Evolutionary conservation across 1,140 invertebrate species (phyloP).

Genomic region (Ceratina australensis): DNA sequence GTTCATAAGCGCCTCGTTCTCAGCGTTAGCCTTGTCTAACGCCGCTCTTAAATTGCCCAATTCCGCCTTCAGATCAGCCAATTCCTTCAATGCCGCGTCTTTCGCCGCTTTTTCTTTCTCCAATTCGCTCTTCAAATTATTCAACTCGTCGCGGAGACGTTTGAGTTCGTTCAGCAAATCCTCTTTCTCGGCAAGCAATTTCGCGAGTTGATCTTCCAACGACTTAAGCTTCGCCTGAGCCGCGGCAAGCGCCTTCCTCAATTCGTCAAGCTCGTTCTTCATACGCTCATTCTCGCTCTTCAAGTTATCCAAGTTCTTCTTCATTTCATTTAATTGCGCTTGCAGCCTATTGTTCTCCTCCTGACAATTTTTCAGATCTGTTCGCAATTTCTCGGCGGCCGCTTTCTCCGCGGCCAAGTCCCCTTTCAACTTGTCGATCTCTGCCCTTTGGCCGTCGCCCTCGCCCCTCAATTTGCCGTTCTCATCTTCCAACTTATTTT

Average conservation of each 20-base stretch:
- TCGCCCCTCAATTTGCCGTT: constrained; percentile 38
- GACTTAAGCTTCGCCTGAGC: constrained; percentile 23
- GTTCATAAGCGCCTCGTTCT: constrained; percentile 30
- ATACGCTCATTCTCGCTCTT: constrained; percentile 20
- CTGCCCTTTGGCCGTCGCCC: constrained; percentile 44
- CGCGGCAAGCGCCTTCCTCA: constrained; percentile 16
- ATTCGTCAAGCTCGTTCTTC: constrained; percentile 14
- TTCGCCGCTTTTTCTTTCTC: constrained; percentile 24
- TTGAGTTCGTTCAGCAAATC: constrained; percentile 53
- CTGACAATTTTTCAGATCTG: constrained; percentile 35
- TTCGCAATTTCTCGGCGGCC: constrained; percentile 21
- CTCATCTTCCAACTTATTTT: constrained; percentile 33
- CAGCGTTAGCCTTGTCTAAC: constrained; percentile 40
- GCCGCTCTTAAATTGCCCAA: constrained; percentile 46
- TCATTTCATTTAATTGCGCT: constrained; percentile 28
- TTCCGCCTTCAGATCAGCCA: constrained; percentile 40
- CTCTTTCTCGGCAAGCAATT: constrained; percentile 45
- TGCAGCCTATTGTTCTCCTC: constrained; percentile 48
- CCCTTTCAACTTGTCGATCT: constrained; percentile 43
- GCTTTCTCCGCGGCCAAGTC: constrained; percentile 33
- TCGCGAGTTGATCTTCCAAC: constrained; percentile 30
- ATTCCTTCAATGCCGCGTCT: constrained; percentile 45
- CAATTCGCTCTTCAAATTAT: constrained; percentile 42
- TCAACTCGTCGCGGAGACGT: constrained; percentile 39
- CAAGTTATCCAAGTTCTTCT: constrained; percentile 20